Evolutionary conservation across 2,888 invertebrate genomes (phyloP), one percentile per base, ranked within the genome.

Genomic region (Hirtodrosophila trivittata): DNA sequence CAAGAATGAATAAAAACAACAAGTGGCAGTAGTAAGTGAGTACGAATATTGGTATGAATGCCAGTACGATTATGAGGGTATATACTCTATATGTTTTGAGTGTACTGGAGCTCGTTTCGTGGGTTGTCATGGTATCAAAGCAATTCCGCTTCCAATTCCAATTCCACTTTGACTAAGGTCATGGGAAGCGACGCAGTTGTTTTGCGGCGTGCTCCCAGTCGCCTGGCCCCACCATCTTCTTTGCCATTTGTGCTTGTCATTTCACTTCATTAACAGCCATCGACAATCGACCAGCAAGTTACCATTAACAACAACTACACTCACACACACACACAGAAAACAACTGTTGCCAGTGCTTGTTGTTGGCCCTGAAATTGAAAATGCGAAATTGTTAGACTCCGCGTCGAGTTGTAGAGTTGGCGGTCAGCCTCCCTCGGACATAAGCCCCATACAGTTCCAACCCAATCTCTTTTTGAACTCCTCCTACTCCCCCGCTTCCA

Each of bases 111-210:
- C n/a, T n/a, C n/a, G n/a, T n/a, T n/a, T n/a, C n/a, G n/a, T n/a
- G n/a, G 64, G 71, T 82, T 77, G 75, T 63, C 72, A 76, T 78
- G 69, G 67, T 52, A 42, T 38, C 52, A 39, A 60, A 66, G 57
- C 70, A 70, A 70, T 70, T 70, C 75, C 51, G 64, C 55, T 69
- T 77, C 69, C 70, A 70, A 70, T 70, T 70, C 75, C 51, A 63
- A 51, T 69, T 77, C 69, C 81, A 73, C 77, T 77, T 65, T 66
- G 62, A 41, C 66, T 84, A 81, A 87, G 88, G 86, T 83, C 87
- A 86, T 88, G 88, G 78, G 88, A 88, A 88, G 68, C 70, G 59
- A 41, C 56, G 66, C 87, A 88, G 71, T 78, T 88, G 87, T 62
- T 56, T 16, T 38, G 43, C 69, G 62, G 56, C 55, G 62, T 77